Percentiles rank a stretch among this genome's conserved stretches.
Conservation (phyloP, 2,888 invertebrate species). For the Heterodera filipjevi region DNA sequence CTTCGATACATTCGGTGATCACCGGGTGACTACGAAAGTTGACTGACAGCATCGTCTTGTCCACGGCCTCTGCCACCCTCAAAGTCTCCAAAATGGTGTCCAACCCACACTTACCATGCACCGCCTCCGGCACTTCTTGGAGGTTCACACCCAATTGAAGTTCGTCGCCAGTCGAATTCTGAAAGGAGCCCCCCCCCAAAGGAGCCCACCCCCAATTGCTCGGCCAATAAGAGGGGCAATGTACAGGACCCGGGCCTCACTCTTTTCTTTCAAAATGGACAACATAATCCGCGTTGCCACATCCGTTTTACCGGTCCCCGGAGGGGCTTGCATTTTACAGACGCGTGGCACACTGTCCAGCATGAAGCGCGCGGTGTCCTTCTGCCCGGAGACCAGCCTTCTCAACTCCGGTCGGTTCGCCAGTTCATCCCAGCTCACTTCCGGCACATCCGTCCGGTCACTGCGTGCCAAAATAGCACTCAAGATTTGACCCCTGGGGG, state of each 20-base stretch:
- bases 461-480: not conserved
- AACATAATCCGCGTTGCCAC: too few species aligned
- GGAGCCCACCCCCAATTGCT: not conserved
- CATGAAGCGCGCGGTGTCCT: not conserved
- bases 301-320: too few species aligned
- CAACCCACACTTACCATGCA: too few species aligned
- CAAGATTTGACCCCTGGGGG: not conserved
- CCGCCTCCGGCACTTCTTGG: slow-evolving; percentile 10
- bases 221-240: not conserved
- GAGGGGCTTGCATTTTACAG: too few species aligned
- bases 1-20: not conserved
- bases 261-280: too few species aligned
- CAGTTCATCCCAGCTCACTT: not conserved
- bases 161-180: not conserved
- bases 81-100: not conserved
- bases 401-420: not conserved
- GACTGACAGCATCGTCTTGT: not conserved
- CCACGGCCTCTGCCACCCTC: not conserved
- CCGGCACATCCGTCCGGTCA: not conserved
- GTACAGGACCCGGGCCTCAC: slow-evolving; percentile 10
- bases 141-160: not conserved
- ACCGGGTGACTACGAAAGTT: not conserved
- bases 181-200: not conserved
- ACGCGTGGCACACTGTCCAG: not conserved
- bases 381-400: not conserved